Evolutionary conservation across 2,113 vertebrate species (phyloP).

Genomic region (Mugil cephalus): DNA sequence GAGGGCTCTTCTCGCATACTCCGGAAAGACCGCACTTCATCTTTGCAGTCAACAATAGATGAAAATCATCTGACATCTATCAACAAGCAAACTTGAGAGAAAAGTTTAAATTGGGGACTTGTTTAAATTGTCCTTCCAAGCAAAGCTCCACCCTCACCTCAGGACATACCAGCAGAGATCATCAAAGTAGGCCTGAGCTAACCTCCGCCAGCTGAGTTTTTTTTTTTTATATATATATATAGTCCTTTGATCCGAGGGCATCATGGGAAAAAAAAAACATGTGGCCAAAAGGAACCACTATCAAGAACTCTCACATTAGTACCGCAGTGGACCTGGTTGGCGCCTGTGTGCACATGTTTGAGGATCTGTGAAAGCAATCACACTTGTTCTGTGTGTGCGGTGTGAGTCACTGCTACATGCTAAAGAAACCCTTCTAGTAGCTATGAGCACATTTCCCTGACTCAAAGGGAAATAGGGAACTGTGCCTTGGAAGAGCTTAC

Average conservation of each 20-base stretch:
- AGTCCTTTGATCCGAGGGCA: constrained; percentile 47
- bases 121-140: constrained; percentile 35
- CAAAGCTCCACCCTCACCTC: constrained; percentile 56
- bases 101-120: neutral
- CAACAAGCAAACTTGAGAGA: neutral
- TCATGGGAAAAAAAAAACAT: constrained; percentile 36
- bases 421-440: constrained; percentile 31
- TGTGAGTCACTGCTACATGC: constrained; percentile 53
- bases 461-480: constrained; percentile 68
- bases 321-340: constrained; percentile 24
- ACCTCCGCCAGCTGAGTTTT: constrained; percentile 66
- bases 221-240: too few relatives aligned
- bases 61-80: neutral
- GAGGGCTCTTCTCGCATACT: neutral
- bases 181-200: constrained; percentile 60
- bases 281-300: constrained; percentile 18
- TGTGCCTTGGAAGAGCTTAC: constrained; percentile 79
- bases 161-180: constrained; percentile 67
- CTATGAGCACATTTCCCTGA: constrained; percentile 66
- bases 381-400: constrained; percentile 2
- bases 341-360: constrained; percentile 40
- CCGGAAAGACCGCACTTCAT: neutral
- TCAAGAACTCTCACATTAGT: constrained; percentile 18
- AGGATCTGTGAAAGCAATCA: constrained; percentile 23
- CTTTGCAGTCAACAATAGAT: neutral